A percentile compares a stretch with the other conserved stretches of the same genome.
phyloP scores from a whole-genome alignment of 2,113 vertebrate genomes.

The Phasianus colchicus region DNA sequence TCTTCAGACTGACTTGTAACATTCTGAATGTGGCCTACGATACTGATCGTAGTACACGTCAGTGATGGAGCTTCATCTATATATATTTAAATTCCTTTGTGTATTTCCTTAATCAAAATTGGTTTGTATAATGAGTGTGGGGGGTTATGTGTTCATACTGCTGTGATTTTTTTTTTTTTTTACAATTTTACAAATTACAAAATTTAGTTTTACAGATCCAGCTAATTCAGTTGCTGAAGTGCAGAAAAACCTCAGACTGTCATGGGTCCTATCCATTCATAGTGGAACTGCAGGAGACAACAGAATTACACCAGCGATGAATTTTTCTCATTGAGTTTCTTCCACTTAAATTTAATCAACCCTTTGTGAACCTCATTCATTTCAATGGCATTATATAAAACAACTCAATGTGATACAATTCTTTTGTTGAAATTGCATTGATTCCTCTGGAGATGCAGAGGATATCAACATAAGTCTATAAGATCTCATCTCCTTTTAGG shows the following conservation, averaged over 20 bases:
- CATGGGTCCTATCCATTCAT: conserved; percentile 24
- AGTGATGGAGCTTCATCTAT: not conserved
- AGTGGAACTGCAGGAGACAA: conserved; percentile 43
- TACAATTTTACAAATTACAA: not conserved
- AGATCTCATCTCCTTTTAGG: conserved; percentile 62
- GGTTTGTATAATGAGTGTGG: not conserved
- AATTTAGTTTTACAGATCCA: not conserved
- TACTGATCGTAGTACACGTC: not conserved
- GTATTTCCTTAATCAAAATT: not conserved
- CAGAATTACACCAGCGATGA: conserved; percentile 27
- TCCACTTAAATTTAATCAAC: conserved; percentile 68
- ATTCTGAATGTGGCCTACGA: not conserved
- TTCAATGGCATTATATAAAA: conserved; percentile 73
- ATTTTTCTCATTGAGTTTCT: conserved; percentile 58
- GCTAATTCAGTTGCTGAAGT: not conserved
- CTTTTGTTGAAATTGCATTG: conserved; percentile 77
- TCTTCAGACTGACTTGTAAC: not conserved
- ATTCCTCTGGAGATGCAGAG: conserved; percentile 78
- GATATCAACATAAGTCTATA: conserved; percentile 58
- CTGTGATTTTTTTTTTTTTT: not conserved
- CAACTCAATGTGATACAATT: conserved; percentile 72
- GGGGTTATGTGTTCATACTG: not conserved
- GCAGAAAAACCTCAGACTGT: not conserved
- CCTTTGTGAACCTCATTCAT: conserved; percentile 63
- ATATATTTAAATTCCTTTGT: not conserved